These are phyloP conservation scores for Piscicola geometra DNA, from an alignment of 2,888 invertebrate genomes.

Conservation along the genomic window DNA sequence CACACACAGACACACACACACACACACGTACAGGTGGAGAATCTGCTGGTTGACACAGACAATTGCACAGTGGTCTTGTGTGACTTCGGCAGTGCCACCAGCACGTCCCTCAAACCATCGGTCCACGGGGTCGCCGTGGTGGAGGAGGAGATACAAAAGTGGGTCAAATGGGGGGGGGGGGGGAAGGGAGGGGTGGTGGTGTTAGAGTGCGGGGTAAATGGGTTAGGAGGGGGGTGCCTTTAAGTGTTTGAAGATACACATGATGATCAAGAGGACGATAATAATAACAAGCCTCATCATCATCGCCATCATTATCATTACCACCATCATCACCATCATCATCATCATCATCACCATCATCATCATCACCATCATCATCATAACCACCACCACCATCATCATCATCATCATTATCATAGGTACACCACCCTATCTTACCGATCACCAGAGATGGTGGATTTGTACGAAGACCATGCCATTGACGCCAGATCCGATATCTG, in stretches of 20 bases:
- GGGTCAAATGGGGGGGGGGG: conserved; percentile 24
- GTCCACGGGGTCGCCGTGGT: conserved; percentile 57
- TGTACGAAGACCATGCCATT: conserved; percentile 75
- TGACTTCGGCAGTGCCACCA: conserved; percentile 89
- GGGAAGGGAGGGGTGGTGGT: neutral
- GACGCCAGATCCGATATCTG: conserved; percentile 83
- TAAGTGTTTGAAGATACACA: too few species aligned
- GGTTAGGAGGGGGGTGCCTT: neutral
- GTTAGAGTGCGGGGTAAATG: neutral
- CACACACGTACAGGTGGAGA: conserved; percentile 67
- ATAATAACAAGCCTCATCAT: too few species aligned
- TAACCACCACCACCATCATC: neutral
- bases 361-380: neutral
- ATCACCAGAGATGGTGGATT: conserved; percentile 86
- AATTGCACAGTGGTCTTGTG: conserved; percentile 66
- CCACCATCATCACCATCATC: neutral
- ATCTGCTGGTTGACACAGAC: conserved; percentile 73
- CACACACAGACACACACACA: neutral
- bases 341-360: neutral
- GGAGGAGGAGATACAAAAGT: conserved; percentile 77
- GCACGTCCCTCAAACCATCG: conserved; percentile 59
- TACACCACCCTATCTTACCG: conserved; percentile 86
- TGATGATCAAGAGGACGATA: too few species aligned
- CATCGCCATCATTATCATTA: neutral
- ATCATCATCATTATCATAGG: conserved; percentile 46